phyloP scores from a whole-genome alignment of 30 jellyfish, hydroid and myxozoan genomes.

The Calvadosia cruxmelitensis region DNA sequence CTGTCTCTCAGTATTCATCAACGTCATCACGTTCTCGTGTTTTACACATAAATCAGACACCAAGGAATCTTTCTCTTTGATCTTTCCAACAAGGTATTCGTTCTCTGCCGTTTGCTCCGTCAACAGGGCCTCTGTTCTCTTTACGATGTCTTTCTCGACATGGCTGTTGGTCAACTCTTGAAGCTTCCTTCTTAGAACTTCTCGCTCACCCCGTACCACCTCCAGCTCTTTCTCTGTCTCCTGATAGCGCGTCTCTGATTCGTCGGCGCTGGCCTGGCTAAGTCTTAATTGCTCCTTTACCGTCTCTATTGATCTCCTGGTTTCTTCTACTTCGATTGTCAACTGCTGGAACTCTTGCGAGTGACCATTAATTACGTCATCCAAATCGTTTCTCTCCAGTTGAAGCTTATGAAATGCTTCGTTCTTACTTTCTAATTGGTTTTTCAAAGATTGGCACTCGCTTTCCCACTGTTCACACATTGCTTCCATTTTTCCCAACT shows the following conservation, averaged over 20 bases:
- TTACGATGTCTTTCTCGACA: constrained; percentile 31
- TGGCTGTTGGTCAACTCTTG: constrained; percentile 25
- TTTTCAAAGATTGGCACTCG: neutral
- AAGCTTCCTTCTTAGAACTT: constrained; percentile 6
- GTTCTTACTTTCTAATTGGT: neutral
- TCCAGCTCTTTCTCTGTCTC: constrained; percentile 23
- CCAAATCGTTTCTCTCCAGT: neutral
- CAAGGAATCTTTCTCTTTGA: constrained; percentile 20
- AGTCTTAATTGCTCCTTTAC: neutral
- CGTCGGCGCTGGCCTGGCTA: neutral
- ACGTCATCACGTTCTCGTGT: constrained; percentile 7
- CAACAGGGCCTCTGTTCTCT: constrained; percentile 25
- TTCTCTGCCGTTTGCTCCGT: constrained; percentile 33
- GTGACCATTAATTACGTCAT: neutral
- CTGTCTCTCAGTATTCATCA: constrained; percentile 2
- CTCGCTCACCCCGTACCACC: constrained; percentile 13
- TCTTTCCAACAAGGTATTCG: constrained; percentile 15
- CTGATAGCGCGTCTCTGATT: constrained; percentile 8
- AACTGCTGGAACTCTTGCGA: too few relatives aligned
- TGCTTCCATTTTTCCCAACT: constrained; percentile 18
- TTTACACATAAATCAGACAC: constrained; percentile 21
- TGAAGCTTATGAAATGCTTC: neutral
- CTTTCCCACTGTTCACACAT: constrained; percentile 14
- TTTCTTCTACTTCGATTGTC: neutral
- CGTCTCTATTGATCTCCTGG: neutral